Percentiles rank a stretch among this genome's conserved stretches.
phyloP scores from a whole-genome alignment of 2,888 invertebrate genomes.

The Meiosimyza platycephala region DNA sequence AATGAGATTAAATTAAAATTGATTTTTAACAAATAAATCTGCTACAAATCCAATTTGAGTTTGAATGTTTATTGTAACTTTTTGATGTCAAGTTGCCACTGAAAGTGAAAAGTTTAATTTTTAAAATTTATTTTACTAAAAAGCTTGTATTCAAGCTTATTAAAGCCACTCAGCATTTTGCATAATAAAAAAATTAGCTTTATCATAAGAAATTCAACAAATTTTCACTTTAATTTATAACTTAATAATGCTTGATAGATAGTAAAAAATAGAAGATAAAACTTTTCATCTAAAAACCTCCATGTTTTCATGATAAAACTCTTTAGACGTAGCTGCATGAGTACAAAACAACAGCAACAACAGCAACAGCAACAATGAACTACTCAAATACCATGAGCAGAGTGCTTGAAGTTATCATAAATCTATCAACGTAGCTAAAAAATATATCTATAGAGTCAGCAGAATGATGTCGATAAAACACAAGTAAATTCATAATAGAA shows the following conservation, averaged over 20 bases:
- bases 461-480: not conserved
- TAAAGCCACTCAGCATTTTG: too few species aligned
- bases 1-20: too few species aligned
- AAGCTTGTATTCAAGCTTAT: too few species aligned
- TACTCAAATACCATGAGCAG: not conserved
- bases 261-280: not conserved
- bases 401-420: conserved; percentile 20
- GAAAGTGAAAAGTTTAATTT: too few species aligned
- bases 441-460: conserved; percentile 7
- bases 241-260: not conserved
- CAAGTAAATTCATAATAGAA: not conserved
- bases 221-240: not conserved
- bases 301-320: too few species aligned
- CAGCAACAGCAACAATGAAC: not conserved
- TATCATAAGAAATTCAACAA: too few species aligned
- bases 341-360: not conserved
- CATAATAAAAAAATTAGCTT: too few species aligned
- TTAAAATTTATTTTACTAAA: too few species aligned
- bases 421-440: conserved; percentile 29
- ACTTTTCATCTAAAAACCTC: not conserved
- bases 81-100: too few species aligned
- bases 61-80: too few species aligned
- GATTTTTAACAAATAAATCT: too few species aligned
- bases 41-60: too few species aligned
- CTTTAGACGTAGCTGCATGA: not conserved